Conservation (phyloP, 2,888 invertebrate genomes). For the Monochamus alternatus region DNA sequence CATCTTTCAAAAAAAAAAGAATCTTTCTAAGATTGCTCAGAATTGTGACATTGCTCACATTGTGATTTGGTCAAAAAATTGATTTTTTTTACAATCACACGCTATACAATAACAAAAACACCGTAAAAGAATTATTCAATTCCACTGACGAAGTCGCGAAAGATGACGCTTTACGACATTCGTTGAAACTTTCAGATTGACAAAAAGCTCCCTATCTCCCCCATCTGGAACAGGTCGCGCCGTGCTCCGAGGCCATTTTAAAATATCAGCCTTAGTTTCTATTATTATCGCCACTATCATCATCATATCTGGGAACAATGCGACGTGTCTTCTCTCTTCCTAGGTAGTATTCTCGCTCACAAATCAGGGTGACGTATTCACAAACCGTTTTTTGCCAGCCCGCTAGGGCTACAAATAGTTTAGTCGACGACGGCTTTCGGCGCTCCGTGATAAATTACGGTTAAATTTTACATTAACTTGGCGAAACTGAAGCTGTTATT, state of each 20-base stretch:
- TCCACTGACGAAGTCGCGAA: too few species aligned
- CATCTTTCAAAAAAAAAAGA: too few species aligned
- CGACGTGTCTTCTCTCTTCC: constrained; percentile 23
- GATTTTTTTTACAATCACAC: too few species aligned
- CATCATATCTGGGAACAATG: constrained; percentile 32
- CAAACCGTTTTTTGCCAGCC: constrained; percentile 26
- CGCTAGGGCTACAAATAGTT: constrained; percentile 32
- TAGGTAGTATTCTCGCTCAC: constrained; percentile 31
- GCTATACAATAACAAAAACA: too few species aligned
- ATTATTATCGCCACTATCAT: constrained; percentile 30
- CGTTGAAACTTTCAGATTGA: too few species aligned
- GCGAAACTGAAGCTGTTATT: constrained; percentile 26
- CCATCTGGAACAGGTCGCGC: constrained; percentile 2
- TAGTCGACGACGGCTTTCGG: constrained; percentile 29
- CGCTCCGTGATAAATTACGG: constrained; percentile 31
- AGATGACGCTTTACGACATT: too few species aligned
- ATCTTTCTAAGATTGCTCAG: too few species aligned
- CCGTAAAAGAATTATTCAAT: too few species aligned
- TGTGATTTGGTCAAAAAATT: too few species aligned
- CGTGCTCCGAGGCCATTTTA: constrained; percentile 14
- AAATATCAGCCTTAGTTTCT: constrained; percentile 31
- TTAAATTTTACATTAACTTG: constrained; percentile 35
- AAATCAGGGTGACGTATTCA: constrained; percentile 31
- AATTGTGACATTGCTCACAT: too few species aligned
- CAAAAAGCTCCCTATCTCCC: constrained; percentile 16